These are phyloP conservation scores for Rhysida immarginata DNA, from an alignment of 1,140 invertebrate species.

Conservation along the genomic window DNA sequence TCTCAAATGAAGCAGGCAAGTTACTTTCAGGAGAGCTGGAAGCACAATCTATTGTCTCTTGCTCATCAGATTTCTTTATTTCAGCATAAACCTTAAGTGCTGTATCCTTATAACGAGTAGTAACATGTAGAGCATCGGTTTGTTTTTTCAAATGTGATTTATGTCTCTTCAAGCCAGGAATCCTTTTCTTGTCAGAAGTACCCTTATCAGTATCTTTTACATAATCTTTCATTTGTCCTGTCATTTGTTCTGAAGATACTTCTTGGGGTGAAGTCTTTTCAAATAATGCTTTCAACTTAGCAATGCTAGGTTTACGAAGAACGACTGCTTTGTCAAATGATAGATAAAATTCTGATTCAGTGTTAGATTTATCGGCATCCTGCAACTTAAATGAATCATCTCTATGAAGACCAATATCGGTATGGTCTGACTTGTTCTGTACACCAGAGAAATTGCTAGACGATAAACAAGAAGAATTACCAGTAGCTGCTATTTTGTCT, in stretches of 20 bases:
- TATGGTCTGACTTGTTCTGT: too few species aligned
- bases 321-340: constrained; percentile 22
- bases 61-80: constrained; percentile 7
- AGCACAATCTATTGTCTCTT: neutral
- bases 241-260: constrained; percentile 4
- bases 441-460: too few species aligned
- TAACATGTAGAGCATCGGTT: constrained; percentile 15
- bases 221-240: constrained; percentile 13
- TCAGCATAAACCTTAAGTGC: constrained; percentile 16
- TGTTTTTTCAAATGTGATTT: neutral
- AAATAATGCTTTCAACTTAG: constrained; percentile 34
- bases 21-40: neutral
- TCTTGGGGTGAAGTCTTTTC: constrained; percentile 20
- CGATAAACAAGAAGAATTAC: too few species aligned
- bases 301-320: constrained; percentile 31
- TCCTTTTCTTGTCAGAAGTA: neutral
- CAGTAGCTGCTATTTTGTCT: too few species aligned
- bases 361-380: too few species aligned
- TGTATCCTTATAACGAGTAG: constrained; percentile 14
- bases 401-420: too few species aligned
- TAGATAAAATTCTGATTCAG: too few species aligned
- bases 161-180: neutral
- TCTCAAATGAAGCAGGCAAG: neutral
- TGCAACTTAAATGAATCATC: too few species aligned
- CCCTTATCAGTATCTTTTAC: constrained; percentile 7